These are phyloP conservation scores for Papilio gigon DNA, from an alignment of 2,888 invertebrate species.

Conservation along the genomic window DNA sequence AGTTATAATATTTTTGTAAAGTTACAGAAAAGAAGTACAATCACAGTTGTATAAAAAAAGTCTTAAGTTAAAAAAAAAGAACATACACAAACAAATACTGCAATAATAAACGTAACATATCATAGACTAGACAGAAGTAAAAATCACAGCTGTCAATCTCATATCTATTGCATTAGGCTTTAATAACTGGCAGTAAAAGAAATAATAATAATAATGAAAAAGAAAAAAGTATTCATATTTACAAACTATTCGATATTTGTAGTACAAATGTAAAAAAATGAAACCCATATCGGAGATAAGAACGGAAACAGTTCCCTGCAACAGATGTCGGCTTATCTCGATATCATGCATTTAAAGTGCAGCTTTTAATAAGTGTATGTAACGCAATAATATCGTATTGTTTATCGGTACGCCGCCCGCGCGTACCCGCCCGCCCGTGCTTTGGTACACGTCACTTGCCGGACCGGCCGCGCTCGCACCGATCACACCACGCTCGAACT, in stretches of 20 bases:
- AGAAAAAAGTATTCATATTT: neutral
- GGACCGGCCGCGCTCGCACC: constrained; percentile 43
- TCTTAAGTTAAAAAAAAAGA: neutral
- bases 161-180: neutral
- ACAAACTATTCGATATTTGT: constrained; percentile 9
- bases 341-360: constrained; percentile 64
- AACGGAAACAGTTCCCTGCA: constrained; percentile 52
- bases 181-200: neutral
- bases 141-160: neutral
- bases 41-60: neutral
- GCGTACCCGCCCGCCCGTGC: constrained; percentile 65
- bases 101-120: too few species aligned
- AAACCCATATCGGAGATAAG: constrained; percentile 31
- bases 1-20: neutral
- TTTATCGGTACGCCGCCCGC: constrained; percentile 66
- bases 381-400: constrained; percentile 71
- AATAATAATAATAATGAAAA: too few species aligned
- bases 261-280: constrained; percentile 16
- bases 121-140: neutral
- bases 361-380: constrained; percentile 72
- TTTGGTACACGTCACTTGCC: constrained; percentile 40
- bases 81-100: too few species aligned
- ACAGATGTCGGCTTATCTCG: constrained; percentile 70
- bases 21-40: neutral
- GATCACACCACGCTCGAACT: constrained; percentile 58